Conservation (phyloP, 2,888 invertebrate species). For the Tubiluchus corallicola region DNA sequence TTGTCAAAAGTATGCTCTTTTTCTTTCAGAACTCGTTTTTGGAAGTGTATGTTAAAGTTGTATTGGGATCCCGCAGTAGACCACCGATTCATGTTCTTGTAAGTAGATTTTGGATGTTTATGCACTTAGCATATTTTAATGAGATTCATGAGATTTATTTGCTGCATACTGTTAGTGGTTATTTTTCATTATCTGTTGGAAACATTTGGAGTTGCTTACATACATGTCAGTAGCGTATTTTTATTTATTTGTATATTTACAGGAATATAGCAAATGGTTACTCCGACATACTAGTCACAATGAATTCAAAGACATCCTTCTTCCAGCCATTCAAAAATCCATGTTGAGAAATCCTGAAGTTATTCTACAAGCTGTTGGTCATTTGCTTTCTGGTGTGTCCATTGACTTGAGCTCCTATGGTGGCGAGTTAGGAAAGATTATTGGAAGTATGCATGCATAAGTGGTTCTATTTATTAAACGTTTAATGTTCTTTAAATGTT, state of each 20-base stretch:
- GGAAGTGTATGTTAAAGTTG: constrained; percentile 1
- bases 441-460: constrained; percentile 57
- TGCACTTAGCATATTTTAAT: too few relatives aligned
- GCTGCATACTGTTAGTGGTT: too few relatives aligned
- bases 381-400: constrained; percentile 48
- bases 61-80: not conserved
- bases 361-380: constrained; percentile 48
- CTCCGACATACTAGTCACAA: constrained; percentile 20
- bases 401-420: constrained; percentile 59
- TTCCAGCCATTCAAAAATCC: constrained; percentile 72
- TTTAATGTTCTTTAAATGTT: too few relatives aligned
- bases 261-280: constrained; percentile 19
- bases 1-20: too few relatives aligned
- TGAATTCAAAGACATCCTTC: constrained; percentile 50
- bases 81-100: not conserved
- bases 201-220: too few relatives aligned
- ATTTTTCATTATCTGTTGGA: too few relatives aligned
- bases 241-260: too few relatives aligned
- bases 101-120: too few relatives aligned
- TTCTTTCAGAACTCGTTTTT: not conserved
- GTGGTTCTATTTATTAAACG: too few relatives aligned
- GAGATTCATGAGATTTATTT: too few relatives aligned
- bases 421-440: constrained; percentile 54
- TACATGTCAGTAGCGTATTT: too few relatives aligned
- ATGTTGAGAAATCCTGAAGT: constrained; percentile 86